phyloP scores from a whole-genome alignment of 2,888 invertebrate species.

The Emmelina monodactyla region DNA sequence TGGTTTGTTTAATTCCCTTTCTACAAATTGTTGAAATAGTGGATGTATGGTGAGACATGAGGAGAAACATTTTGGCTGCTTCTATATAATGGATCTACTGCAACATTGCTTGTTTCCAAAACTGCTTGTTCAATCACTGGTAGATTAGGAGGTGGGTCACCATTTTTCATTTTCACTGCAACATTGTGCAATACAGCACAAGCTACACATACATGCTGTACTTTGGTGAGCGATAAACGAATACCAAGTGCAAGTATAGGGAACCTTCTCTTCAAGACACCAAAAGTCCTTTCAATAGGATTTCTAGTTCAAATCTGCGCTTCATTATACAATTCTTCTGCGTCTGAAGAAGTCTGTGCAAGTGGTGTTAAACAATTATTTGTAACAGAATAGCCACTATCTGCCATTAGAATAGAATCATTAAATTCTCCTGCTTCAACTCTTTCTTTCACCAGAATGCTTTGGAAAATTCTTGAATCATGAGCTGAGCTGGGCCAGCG shows the following conservation, averaged over 20 bases:
- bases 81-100: too few relatives aligned
- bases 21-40: too few relatives aligned
- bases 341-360: background rate
- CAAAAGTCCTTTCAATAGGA: background rate
- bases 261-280: background rate
- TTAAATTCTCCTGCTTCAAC: background rate
- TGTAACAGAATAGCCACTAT: conserved; percentile 2
- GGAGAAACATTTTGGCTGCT: too few relatives aligned
- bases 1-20: too few relatives aligned
- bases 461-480: too few relatives aligned
- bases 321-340: background rate
- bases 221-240: conserved; percentile 2
- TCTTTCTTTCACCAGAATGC: background rate
- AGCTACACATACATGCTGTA: conserved; percentile 5
- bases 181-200: conserved; percentile 5
- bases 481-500: conserved; percentile 5
- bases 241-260: background rate
- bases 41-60: too few relatives aligned
- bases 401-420: conserved; percentile 1
- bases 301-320: background rate
- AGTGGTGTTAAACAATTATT: conserved; percentile 2
- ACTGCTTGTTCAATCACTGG: conserved; percentile 5
- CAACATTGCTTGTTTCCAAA: conserved; percentile 5
- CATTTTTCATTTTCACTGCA: conserved; percentile 3
- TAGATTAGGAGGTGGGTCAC: conserved; percentile 6